A percentile compares a stretch with the other conserved stretches of the same genome.
phyloP scores from a whole-genome alignment of 2,113 vertebrate genomes.

The Saguinus midas region DNA sequence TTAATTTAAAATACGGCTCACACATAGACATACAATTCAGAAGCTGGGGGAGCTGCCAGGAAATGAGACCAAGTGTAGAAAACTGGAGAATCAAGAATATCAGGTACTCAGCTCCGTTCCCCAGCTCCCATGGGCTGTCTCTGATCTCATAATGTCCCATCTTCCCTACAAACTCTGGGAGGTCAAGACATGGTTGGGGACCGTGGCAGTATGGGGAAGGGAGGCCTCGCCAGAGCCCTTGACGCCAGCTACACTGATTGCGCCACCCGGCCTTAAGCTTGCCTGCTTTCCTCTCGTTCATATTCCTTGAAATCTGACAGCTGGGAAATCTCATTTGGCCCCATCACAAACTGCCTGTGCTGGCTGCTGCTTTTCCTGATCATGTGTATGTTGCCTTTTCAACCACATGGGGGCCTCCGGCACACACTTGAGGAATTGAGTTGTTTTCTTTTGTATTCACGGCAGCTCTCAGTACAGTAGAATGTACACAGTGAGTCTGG shows the following conservation, averaged over 20 bases:
- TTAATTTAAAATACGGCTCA: constrained; percentile 77
- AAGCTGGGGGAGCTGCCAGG: constrained; percentile 74
- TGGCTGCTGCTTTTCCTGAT: constrained; percentile 10
- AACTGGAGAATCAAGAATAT: constrained; percentile 67
- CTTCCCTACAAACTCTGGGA: constrained; percentile 12
- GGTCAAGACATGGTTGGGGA: background rate
- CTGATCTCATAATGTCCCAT: background rate
- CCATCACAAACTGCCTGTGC: background rate
- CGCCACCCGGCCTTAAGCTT: background rate
- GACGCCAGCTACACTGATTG: background rate
- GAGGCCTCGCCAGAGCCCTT: background rate
- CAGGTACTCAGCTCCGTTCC: constrained; percentile 37
- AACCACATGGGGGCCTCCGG: constrained; percentile 19
- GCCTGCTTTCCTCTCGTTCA: background rate
- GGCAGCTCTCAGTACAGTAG: background rate
- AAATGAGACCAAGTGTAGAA: constrained; percentile 72
- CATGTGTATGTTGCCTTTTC: constrained; percentile 49
- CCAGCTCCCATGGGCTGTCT: constrained; percentile 28
- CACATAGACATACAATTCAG: constrained; percentile 74
- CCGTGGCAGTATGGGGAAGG: background rate
- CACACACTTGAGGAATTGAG: background rate
- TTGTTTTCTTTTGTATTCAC: background rate
- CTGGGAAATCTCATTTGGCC: constrained; percentile 51
- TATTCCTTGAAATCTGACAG: constrained; percentile 54
- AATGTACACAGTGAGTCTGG: background rate